Evolutionary conservation across 2,113 vertebrate species (phyloP), one percentile per base, ranked within the genome.

Genomic region (Cyanoramphus novaezelandiae): DNA sequence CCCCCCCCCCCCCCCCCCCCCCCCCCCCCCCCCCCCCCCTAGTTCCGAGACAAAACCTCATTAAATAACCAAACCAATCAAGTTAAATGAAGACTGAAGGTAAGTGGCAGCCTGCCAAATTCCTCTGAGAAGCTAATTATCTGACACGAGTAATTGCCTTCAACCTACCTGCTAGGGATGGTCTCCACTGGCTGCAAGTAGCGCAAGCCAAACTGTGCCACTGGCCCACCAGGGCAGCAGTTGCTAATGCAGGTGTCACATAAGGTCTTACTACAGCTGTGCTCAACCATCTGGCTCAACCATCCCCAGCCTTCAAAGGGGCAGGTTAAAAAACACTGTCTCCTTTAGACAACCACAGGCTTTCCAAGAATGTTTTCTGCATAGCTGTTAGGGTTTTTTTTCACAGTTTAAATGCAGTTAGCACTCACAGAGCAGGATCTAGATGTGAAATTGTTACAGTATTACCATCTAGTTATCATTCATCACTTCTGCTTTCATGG

Each of bases 211-310:
- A 35, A 27, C 31, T 23, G 16, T 71, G 33, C 11, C 3, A 1
- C 25, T 16, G 23, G 19, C 59, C 24, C 53, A 46, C 6, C 11
- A 72, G n/a, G 18, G 53, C 13, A 31, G 1, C 0, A 62, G 17
- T 6, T 52, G 6, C 14, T 62, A 28, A 4, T 12, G 39, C 28
- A 69, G 60, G 1, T 70, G 69, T 3, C 18, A 13, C 3, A 0
- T 4, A 23, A 60, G 12, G 37, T 35, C 23, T 44, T 13, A 2
- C 24, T 35, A 13, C 19, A 76, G 35, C 33, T 2, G 0, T 24
- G 31, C 7, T 9, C 21, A 25, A 52, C 25, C 46, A 71, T 29
- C 28, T 28, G 19, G 53, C 28, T 44, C 57, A 47, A 19, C 46
- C 17, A 64, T 8, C 10, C 21, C 4, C 25, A 68, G 14, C 47